phyloP scores from a whole-genome alignment of 2,113 vertebrate species.

The Campylomormyrus tamandua region DNA sequence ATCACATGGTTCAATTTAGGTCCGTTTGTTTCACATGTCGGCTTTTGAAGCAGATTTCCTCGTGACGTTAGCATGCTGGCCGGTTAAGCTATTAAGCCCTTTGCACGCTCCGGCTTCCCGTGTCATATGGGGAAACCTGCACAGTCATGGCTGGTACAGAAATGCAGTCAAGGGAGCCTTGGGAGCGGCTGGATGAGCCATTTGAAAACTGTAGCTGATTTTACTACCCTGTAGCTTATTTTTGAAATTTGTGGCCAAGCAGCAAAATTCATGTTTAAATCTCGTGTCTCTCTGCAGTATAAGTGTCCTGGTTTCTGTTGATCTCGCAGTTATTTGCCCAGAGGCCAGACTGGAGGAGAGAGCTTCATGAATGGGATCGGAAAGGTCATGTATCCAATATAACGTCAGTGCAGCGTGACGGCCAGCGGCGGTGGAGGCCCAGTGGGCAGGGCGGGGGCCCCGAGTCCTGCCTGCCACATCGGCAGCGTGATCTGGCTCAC shows the following conservation, averaged over 20 bases:
- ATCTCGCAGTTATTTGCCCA: neutral
- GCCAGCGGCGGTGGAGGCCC: too few species aligned
- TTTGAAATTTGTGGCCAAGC: neutral
- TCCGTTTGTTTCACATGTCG: neutral
- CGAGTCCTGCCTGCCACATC: conserved; percentile 31
- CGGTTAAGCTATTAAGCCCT: neutral
- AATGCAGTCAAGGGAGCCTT: neutral
- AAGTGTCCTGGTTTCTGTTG: neutral
- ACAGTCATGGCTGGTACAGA: neutral
- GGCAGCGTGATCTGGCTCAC: conserved; percentile 32
- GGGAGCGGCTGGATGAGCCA: neutral
- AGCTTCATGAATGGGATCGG: neutral
- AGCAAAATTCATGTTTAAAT: neutral
- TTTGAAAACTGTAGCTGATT: neutral
- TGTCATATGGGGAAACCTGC: neutral
- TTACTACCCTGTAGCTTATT: neutral
- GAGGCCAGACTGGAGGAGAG: neutral
- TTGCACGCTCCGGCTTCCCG: neutral
- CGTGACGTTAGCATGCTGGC: neutral
- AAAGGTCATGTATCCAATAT: conserved; percentile 30
- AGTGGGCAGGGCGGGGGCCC: neutral
- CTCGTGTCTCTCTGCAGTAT: neutral
- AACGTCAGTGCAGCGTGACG: neutral
- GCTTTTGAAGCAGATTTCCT: neutral
- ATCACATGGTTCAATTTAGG: neutral